These are phyloP conservation scores for Syrista parreyssii DNA, from an alignment of 2,888 invertebrate genomes.

Conservation along the genomic window DNA sequence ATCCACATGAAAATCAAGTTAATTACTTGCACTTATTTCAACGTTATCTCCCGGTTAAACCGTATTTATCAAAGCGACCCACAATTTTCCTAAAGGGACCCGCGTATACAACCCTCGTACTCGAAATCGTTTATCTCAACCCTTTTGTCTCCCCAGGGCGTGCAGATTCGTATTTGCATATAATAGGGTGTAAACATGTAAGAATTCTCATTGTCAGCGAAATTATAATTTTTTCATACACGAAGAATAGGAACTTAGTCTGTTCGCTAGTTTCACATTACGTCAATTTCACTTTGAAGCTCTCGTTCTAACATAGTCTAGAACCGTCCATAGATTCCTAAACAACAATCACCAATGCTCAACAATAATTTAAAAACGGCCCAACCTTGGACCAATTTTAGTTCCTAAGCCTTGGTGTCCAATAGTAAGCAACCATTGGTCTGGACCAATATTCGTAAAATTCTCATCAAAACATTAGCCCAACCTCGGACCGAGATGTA, in stretches of 20 bases:
- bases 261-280: too few species aligned
- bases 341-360: too few species aligned
- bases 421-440: too few species aligned
- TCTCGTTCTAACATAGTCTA: background rate
- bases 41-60: too few species aligned
- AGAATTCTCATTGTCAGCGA: background rate
- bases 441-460: too few species aligned
- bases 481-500: too few species aligned
- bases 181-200: background rate
- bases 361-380: too few species aligned
- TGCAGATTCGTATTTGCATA: background rate
- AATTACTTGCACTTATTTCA: too few species aligned
- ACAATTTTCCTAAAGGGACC: background rate
- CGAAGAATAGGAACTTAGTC: background rate
- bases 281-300: background rate
- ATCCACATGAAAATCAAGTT: background rate
- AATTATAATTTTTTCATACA: background rate
- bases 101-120: background rate
- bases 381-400: too few species aligned
- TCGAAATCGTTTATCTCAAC: background rate
- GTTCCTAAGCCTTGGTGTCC: too few species aligned
- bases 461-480: too few species aligned
- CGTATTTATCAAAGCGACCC: too few species aligned
- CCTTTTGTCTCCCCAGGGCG: background rate
- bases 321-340: background rate